phyloP scores from a whole-genome alignment of 2,888 invertebrate species.

The Idaea dimidiata region DNA sequence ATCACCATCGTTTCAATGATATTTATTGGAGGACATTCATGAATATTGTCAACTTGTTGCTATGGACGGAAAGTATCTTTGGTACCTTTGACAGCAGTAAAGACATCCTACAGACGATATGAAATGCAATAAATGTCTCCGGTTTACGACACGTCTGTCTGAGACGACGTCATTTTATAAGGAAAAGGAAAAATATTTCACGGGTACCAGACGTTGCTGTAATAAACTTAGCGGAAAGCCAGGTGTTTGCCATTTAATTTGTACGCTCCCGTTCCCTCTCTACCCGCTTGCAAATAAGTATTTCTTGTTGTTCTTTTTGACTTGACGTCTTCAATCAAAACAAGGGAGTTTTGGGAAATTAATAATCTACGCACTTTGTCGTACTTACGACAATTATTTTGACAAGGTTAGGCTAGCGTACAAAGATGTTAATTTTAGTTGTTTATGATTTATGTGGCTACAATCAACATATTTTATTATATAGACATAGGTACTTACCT shows the following conservation, averaged over 20 bases:
- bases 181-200: constrained; percentile 48
- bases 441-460: no score
- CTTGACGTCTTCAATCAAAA: constrained; percentile 1
- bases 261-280: constrained; percentile 24
- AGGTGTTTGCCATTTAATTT: constrained; percentile 50
- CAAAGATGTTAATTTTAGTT: neutral
- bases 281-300: constrained; percentile 4
- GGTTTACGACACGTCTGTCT: constrained; percentile 53
- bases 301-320: constrained; percentile 4
- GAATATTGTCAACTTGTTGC: constrained; percentile 4
- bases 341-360: neutral
- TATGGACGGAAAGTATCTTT: constrained; percentile 6
- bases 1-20: neutral
- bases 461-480: no score
- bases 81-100: constrained; percentile 28
- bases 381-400: neutral
- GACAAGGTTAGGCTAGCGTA: neutral
- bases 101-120: constrained; percentile 44
- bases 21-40: neutral
- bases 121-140: constrained; percentile 61
- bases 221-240: constrained; percentile 57
- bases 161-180: constrained; percentile 45
- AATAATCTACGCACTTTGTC: neutral
- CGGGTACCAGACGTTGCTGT: constrained; percentile 42
- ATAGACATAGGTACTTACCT: no score